A percentile compares a stretch with the other conserved stretches of the same genome.
Evolutionary conservation across 2,113 vertebrate genomes (phyloP).

Genomic region (Notothenia rossii): DNA sequence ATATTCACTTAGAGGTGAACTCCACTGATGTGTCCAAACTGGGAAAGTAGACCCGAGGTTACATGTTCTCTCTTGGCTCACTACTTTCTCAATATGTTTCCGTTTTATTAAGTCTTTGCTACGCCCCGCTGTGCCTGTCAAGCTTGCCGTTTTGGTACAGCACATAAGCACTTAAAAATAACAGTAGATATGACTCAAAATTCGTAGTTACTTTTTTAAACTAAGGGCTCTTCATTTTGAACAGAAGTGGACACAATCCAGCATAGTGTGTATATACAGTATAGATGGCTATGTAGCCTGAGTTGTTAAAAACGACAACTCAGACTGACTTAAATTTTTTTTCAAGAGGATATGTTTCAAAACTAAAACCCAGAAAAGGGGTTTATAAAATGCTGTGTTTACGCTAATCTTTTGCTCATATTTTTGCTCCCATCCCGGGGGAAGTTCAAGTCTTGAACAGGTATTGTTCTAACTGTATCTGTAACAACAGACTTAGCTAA

Average conservation of each 20-base stretch:
- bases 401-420: too few relatives aligned
- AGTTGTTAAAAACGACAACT: not conserved
- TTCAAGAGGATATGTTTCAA: not conserved
- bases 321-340: too few relatives aligned
- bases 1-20: conserved; percentile 72
- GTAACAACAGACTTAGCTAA: not conserved
- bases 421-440: too few relatives aligned
- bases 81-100: conserved; percentile 6
- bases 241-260: not conserved
- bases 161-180: not conserved
- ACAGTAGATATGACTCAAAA: not conserved
- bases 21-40: conserved; percentile 39
- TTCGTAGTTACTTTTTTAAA: not conserved
- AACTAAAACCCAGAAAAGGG: not conserved
- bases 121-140: not conserved
- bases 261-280: not conserved
- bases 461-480: not conserved
- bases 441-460: not conserved
- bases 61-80: conserved; percentile 3
- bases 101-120: conserved; percentile 18
- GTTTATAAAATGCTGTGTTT: not conserved
- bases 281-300: not conserved
- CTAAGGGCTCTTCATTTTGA: not conserved
- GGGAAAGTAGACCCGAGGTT: conserved; percentile 20
- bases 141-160: not conserved